Evolutionary conservation across 2,888 invertebrate species (phyloP), one percentile per base, ranked within the genome.

Genomic region (Cephus nigrinus): DNA sequence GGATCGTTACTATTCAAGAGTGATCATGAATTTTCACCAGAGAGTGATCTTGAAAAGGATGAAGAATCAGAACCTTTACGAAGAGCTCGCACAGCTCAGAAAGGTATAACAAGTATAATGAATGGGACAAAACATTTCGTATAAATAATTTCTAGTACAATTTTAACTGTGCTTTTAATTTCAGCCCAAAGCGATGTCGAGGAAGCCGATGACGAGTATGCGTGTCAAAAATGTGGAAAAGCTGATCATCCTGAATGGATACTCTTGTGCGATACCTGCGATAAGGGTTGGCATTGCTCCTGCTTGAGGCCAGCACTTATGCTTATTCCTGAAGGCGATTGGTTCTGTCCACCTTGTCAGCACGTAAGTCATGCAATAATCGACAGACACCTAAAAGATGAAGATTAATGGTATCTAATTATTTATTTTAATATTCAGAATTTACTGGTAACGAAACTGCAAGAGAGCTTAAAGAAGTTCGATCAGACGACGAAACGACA

Each of bases 291-390:
- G 95, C 99, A 99, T 93, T 98, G 98, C 80, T 97, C 97, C 72
- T 99, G 99, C 89, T 94, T 99, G 69, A 95, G 97, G 81, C 99
- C 99, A 0, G 95, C 98, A 79, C 94, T 99, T 71, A 95, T 98
- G 92, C 94, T 97, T 40, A 97, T 99, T 86, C 99, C 99, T 0
- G 98, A 98, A 90, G 99, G 99, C 0, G 97, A 98, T 91, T 99
- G 99, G 99, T 98, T 95, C 92, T 99, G 99, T 92, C 99, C 99
- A 55, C 97, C 97, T 0, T 99, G 99, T 92, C 97, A 98, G 91
- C 99, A 99, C 92, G 97, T 97, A 87, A 94, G 96, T 92, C 31
- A 74, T 80, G 32, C 71, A 83, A 81, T 74, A 68, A 12, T 40
- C 75, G 35, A 74, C 15, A 33, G 23, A 23, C 11, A 74, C 4